Base-by-base conservation (phyloP, 1,140 invertebrate species). In the Drosophila mayri region DNA sequence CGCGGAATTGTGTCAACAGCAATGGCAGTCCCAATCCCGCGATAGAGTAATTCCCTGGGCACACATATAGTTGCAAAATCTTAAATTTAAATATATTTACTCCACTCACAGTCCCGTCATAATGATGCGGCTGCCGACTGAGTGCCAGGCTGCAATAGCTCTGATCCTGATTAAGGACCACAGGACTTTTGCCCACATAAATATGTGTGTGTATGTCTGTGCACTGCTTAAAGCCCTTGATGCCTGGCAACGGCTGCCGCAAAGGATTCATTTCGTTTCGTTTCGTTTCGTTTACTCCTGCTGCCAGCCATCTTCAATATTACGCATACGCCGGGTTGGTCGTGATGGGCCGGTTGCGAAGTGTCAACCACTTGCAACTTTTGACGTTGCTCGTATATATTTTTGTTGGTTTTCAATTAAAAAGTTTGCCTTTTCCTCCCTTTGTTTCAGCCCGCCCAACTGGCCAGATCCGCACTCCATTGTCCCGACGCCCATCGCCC, bases 1-100 rank as follows among this genome's bases (percentile, higher is more conserved):
- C 47, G 38, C 66, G 47, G 50, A 88, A 90, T 72, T 90, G 81
- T 88, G 84, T 90, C 84, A 90, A 88, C 84, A 88, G 65, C 66
- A 77, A 74, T 75, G 32, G 40, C 63, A 32, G 25, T 32, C 28
- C 16, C 54, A 60, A n/a, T 32, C 18, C 58, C 28, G 12, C 14
- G 20, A 4, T 25, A 7, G 20, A 55, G 35, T 55, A 54, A 54
- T 54, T 54, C 50, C 52, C 52, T 11, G 35, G 7, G 52, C 52
- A 38, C 20, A 38, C 52, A 55, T 38, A 55, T 25, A 44, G 68
- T 43, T 62, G 22, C 41, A 52, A 73, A 35, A 32, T 52, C 78
- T 41, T 80, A 61, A 61, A 52, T 77, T 84, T 67, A 79, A 76
- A 84, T 78, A 74, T 61, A 40, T 37, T 2, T 49, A 50, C 28